Conservation (phyloP, 2,113 vertebrate genomes). For the Oryzias melastigma region DNA sequence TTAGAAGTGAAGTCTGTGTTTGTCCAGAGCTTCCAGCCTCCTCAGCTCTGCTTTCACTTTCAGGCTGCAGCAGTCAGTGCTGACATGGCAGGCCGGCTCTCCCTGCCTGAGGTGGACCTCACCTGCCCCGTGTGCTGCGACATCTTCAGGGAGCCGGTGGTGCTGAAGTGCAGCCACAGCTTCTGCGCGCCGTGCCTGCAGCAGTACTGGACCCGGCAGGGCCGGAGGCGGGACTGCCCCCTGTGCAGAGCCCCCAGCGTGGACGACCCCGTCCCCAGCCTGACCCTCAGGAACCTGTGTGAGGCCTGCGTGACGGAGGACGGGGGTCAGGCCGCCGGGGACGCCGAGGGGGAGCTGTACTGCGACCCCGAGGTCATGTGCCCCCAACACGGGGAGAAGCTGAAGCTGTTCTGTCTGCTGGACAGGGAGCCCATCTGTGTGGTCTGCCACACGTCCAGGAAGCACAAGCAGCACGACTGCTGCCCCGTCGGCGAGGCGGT, state of each 20-base stretch:
- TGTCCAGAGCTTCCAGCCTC: too few species aligned
- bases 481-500: slow-evolving; percentile 67
- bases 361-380: slow-evolving; percentile 58
- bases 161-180: slow-evolving; percentile 77
- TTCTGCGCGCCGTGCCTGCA: slow-evolving; percentile 71
- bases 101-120: slow-evolving; percentile 63
- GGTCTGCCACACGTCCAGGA: slow-evolving; percentile 73
- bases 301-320: slow-evolving; percentile 51
- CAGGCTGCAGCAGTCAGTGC: background rate
- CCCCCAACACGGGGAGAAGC: slow-evolving; percentile 62
- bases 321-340: slow-evolving; percentile 28
- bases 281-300: slow-evolving; percentile 73
- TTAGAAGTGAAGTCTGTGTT: too few species aligned
- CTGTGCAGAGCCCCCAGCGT: slow-evolving; percentile 52
- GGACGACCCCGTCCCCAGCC: slow-evolving; percentile 65
- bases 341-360: slow-evolving; percentile 10
- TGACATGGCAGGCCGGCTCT: slow-evolving; percentile 58
- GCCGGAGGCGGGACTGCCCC: slow-evolving; percentile 52
- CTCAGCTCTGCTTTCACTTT: slow-evolving; percentile 29
- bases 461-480: slow-evolving; percentile 70
- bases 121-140: slow-evolving; percentile 72
- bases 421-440: slow-evolving; percentile 73
- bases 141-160: slow-evolving; percentile 72
- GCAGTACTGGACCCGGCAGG: slow-evolving; percentile 51
- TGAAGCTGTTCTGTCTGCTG: slow-evolving; percentile 71